These are phyloP conservation scores for Sternarchorhynchus goeldii DNA, from an alignment of 2,797 vertebrate genomes.

Conservation along the genomic window DNA sequence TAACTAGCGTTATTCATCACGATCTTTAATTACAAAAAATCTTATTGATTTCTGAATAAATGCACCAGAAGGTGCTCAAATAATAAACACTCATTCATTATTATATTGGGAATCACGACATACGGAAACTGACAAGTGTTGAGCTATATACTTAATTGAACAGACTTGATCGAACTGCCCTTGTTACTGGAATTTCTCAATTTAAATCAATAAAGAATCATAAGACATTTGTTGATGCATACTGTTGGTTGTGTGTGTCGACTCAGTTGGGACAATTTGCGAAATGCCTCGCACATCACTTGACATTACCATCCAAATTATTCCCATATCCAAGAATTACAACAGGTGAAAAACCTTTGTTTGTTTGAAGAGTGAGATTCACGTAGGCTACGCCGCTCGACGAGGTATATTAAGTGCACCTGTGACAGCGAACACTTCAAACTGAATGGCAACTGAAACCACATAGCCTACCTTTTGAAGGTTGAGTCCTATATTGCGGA, in stretches of 20 bases:
- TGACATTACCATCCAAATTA: constrained; percentile 3
- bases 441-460: background rate
- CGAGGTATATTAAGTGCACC: background rate
- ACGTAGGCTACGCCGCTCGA: too few relatives aligned
- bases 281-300: constrained; percentile 6
- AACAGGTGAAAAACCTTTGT: constrained; percentile 41
- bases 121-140: background rate
- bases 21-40: too few relatives aligned
- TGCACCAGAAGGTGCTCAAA: too few relatives aligned
- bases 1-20: too few relatives aligned
- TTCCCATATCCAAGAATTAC: background rate
- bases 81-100: too few relatives aligned
- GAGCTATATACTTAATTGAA: background rate
- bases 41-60: too few relatives aligned
- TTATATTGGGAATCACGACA: too few relatives aligned
- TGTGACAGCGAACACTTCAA: background rate
- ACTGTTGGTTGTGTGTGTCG: too few relatives aligned
- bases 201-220: background rate
- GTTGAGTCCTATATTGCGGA: constrained; percentile 22
- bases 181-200: background rate
- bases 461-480: constrained; percentile 50
- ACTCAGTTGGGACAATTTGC: constrained; percentile 11
- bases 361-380: too few relatives aligned
- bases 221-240: too few relatives aligned
- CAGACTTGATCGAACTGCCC: background rate